Base-by-base conservation (phyloP, 2,113 vertebrate species). In the Misgurnus mizolepis region DNA sequence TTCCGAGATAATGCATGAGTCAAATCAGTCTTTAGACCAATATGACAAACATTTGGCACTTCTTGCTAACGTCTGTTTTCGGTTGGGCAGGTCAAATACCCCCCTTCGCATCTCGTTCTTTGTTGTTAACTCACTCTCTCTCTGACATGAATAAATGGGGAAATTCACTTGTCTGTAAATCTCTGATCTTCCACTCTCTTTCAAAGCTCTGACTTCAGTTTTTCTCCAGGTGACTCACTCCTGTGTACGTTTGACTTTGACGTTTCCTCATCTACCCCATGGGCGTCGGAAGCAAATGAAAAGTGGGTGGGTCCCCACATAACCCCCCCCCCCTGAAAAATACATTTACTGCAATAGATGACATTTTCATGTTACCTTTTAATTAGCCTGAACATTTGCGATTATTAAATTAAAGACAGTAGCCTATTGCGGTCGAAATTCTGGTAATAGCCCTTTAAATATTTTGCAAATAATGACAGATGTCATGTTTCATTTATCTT, bases 141-240 rank as follows among this genome's bases (percentile, higher is more conserved):
- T 88, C 80, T 89, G 86, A 91, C 68, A 93, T 91, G 92, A 93
- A 89, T 91, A 71, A 83, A 61, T 76, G 89, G 92, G 92, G 89
- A 85, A 89, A 85, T 88, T 85, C 67, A 67, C 50, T 76, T 61
- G 67, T 50, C 55, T 67, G 6, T 47, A 64, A 65, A 64, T 85
- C 55, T 82, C 69, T 80, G 66, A 75, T 82, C 47, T 74, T 47
- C 66, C 68, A 76, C 71, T 55, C 58, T 65, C 45, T 67, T 82
- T 66, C 55, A 72, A 73, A 82, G 76, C 82, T 39, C 41, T 6
- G 27, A 22, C 68, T 85, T 64, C 22, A 64, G 60, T 75, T 69
- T 83, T 82, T 72, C 76, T 76, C 67, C 55, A 67, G 4, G 72
- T 87, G 86, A 87, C 68, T 87, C 86, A 87, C 62, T 55, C 7